Conservation (phyloP, 2,797 vertebrate species). For the Tenualosa thibaudeaui region DNA sequence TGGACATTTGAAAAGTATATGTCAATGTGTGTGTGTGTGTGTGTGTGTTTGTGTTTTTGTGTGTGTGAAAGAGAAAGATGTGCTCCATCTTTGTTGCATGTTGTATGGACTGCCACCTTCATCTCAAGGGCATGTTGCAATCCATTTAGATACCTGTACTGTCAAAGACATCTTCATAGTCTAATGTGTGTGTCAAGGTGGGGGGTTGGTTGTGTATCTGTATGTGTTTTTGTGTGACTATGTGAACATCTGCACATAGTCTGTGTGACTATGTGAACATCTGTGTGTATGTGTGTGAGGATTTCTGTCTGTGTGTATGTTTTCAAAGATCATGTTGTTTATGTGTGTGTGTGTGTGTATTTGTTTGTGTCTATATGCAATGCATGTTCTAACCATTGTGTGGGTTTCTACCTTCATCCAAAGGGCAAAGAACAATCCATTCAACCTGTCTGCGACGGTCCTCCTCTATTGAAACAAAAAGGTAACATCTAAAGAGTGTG, state of each 20-base stretch:
- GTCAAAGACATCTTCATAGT: neutral
- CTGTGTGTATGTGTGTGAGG: slow-evolving; percentile 12
- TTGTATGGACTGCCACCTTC: neutral
- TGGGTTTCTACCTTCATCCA: neutral
- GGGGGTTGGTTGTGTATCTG: slow-evolving; percentile 18
- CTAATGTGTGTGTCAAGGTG: neutral
- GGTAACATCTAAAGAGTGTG: slow-evolving; percentile 22
- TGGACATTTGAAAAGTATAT: neutral
- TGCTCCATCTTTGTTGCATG: slow-evolving; percentile 1
- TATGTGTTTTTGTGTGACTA: neutral
- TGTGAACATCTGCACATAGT: neutral
- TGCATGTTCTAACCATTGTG: slow-evolving; percentile 55
- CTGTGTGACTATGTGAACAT: too few relatives aligned
- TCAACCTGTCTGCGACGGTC: slow-evolving; percentile 37
- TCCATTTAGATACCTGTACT: slow-evolving; percentile 11
- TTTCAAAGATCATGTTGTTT: slow-evolving; percentile 10
- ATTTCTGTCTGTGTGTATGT: slow-evolving; percentile 22
- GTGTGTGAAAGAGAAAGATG: neutral
- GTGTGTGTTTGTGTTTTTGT: slow-evolving; percentile 31
- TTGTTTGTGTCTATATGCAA: neutral
- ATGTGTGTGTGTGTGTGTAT: slow-evolving; percentile 41
- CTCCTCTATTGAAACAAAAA: slow-evolving; percentile 54
- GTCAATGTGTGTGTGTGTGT: neutral
- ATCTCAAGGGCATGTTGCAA: neutral
- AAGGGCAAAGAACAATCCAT: slow-evolving; percentile 45